Conservation (phyloP, 2,797 vertebrate species). For the Jordanella pulchra region DNA sequence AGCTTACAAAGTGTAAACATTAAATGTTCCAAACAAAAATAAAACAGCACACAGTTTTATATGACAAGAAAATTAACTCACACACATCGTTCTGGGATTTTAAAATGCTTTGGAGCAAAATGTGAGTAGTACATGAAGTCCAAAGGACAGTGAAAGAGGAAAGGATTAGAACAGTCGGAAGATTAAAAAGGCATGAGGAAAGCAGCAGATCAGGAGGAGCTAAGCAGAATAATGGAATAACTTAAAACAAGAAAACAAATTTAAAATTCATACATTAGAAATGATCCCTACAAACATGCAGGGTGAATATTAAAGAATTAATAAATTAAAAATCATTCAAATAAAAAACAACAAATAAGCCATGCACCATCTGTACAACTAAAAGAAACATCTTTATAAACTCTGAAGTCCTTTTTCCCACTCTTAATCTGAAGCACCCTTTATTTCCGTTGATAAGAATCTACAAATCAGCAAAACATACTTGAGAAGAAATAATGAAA, state of each 20-base stretch:
- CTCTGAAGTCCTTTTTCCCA: slow-evolving; percentile 30
- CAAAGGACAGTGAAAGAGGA: slow-evolving; percentile 19
- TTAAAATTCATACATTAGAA: slow-evolving; percentile 26
- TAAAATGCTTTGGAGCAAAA: slow-evolving; percentile 27
- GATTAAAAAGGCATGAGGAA: slow-evolving; percentile 23
- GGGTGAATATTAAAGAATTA: slow-evolving; percentile 44
- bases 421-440: slow-evolving; percentile 47
- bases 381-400: slow-evolving; percentile 48
- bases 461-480: slow-evolving; percentile 43
- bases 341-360: slow-evolving; percentile 57
- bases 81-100: slow-evolving; percentile 21
- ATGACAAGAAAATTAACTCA: slow-evolving; percentile 13
- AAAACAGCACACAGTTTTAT: slow-evolving; percentile 20
- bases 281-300: slow-evolving; percentile 50
- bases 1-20: slow-evolving; percentile 25
- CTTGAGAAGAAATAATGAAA: slow-evolving; percentile 40
- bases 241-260: slow-evolving; percentile 36
- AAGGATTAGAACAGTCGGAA: slow-evolving; percentile 11
- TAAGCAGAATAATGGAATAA: slow-evolving; percentile 76
- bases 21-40: slow-evolving; percentile 34
- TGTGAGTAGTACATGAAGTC: slow-evolving; percentile 12
- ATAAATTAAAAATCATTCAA: slow-evolving; percentile 54
- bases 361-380: slow-evolving; percentile 70
- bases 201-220: slow-evolving; percentile 69
- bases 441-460: slow-evolving; percentile 42